Conservation (phyloP, 2,113 vertebrate genomes). For the Hemichromis elongatus region DNA sequence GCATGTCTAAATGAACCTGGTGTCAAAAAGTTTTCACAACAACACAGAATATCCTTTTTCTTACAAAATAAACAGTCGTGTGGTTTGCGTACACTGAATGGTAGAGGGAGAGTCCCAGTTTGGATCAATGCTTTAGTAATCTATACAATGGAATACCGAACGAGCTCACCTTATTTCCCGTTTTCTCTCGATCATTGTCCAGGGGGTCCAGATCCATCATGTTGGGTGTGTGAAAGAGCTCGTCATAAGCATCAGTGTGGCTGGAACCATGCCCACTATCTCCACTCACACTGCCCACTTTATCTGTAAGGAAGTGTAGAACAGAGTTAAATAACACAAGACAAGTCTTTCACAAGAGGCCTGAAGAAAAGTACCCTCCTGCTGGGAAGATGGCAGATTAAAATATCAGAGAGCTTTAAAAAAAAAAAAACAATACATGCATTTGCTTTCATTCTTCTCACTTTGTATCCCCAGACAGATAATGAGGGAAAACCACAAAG, state of each 20-base stretch:
- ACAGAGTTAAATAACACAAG: background rate
- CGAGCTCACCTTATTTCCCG: slow-evolving; percentile 69
- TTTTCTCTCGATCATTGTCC: slow-evolving; percentile 77
- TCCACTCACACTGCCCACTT: slow-evolving; percentile 69
- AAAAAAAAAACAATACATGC: background rate
- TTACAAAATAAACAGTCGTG: background rate
- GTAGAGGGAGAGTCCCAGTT: background rate
- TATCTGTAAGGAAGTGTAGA: slow-evolving; percentile 62
- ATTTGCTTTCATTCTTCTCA: background rate
- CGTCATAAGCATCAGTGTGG: slow-evolving; percentile 82
- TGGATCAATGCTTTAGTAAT: background rate
- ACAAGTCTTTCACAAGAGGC: background rate
- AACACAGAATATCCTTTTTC: background rate
- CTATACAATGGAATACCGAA: background rate
- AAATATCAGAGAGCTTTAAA: background rate
- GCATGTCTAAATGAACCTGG: background rate
- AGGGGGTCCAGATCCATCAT: slow-evolving; percentile 74
- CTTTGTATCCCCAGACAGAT: background rate
- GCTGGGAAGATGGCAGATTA: background rate
- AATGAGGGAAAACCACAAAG: background rate
- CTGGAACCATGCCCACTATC: slow-evolving; percentile 75
- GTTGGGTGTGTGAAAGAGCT: slow-evolving; percentile 82
- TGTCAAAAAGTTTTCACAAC: background rate
- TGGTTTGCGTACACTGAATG: background rate
- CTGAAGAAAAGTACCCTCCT: background rate